Conservation (phyloP, 2,888 invertebrate genomes). For the Dryococelus australis region DNA sequence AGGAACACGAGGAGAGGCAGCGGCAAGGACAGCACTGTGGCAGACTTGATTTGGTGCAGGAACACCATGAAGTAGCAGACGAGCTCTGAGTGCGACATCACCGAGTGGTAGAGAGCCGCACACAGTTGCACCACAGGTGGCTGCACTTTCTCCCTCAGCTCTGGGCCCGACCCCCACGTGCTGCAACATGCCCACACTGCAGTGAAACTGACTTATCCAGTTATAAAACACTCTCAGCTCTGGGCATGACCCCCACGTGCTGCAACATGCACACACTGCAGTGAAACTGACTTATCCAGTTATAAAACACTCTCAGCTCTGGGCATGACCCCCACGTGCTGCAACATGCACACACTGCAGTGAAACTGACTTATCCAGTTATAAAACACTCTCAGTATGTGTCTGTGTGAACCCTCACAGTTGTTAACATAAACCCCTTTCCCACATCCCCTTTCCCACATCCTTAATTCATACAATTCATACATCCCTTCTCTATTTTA, state of each 20-base stretch:
- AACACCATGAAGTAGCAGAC: constrained; percentile 97
- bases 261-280: neutral
- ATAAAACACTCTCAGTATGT: too few relatives aligned
- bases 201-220: too few relatives aligned
- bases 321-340: neutral
- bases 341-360: neutral
- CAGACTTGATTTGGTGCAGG: constrained; percentile 92
- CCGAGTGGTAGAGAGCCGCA: constrained; percentile 79
- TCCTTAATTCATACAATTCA: too few relatives aligned
- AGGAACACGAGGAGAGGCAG: constrained; percentile 95
- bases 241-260: neutral
- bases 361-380: too few relatives aligned
- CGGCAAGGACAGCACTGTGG: constrained; percentile 91
- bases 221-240: neutral
- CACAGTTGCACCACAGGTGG: constrained; percentile 61
- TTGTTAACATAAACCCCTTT: too few relatives aligned
- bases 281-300: too few relatives aligned
- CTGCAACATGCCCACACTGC: neutral
- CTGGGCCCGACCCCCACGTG: neutral
- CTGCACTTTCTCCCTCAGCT: constrained; percentile 54
- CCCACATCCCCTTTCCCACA: too few relatives aligned
- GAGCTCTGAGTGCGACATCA: constrained; percentile 89
- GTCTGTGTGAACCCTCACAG: too few relatives aligned
- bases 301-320: neutral
- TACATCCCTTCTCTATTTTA: too few relatives aligned